phyloP scores from a whole-genome alignment of 2,888 invertebrate genomes.

The Strigamia crassipes region DNA sequence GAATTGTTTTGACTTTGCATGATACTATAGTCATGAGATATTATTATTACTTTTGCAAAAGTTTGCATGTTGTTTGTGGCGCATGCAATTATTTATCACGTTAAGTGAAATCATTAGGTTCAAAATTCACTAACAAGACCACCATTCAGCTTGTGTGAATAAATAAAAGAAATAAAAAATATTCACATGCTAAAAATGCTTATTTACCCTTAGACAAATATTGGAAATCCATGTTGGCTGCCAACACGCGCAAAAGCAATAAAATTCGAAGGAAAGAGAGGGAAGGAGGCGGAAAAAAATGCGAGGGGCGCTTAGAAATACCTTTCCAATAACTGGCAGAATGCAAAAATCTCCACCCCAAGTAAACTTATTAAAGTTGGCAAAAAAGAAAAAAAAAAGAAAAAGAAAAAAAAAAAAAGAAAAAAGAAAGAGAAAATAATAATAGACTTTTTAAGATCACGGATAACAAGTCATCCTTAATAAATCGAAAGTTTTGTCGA shows the following conservation, averaged over 20 bases:
- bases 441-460: neutral
- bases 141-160: neutral
- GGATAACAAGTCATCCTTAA: neutral
- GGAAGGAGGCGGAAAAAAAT: neutral
- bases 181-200: slow-evolving; percentile 15
- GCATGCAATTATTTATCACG: neutral
- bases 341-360: neutral
- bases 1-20: too few species aligned
- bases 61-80: neutral
- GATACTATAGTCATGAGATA: too few species aligned
- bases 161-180: neutral
- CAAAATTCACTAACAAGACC: neutral
- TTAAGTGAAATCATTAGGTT: neutral
- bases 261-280: neutral
- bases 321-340: slow-evolving; percentile 29
- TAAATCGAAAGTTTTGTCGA: slow-evolving; percentile 12
- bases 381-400: neutral
- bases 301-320: neutral
- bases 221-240: slow-evolving; percentile 37
- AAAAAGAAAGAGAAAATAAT: too few species aligned
- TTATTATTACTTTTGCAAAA: too few species aligned
- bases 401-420: neutral
- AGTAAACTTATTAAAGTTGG: neutral
- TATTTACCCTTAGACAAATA: slow-evolving; percentile 38
- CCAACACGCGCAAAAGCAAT: slow-evolving; percentile 37